Percentiles rank a stretch among this genome's conserved stretches.
phyloP scores from a whole-genome alignment of 2,113 vertebrate species.

The Mormyrus lacerda region DNA sequence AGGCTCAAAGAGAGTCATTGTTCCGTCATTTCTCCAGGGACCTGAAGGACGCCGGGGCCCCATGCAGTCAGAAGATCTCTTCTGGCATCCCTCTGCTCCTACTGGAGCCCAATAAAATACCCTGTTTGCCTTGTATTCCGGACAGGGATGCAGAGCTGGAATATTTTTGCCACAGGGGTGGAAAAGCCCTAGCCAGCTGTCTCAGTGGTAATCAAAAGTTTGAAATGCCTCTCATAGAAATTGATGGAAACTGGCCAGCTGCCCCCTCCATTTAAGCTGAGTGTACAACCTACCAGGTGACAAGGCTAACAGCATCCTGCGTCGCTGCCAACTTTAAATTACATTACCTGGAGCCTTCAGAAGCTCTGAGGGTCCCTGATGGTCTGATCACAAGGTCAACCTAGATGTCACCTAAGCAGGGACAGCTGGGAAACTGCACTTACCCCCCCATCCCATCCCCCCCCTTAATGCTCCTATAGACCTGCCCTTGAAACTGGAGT shows the following conservation, averaged over 20 bases:
- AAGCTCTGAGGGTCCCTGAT: slow-evolving; percentile 8
- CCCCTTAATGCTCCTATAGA: background rate
- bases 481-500: background rate
- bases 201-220: slow-evolving; percentile 24
- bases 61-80: background rate
- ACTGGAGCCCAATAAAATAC: background rate
- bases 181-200: slow-evolving; percentile 40
- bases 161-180: slow-evolving; percentile 30
- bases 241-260: slow-evolving; percentile 22
- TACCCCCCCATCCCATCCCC: background rate
- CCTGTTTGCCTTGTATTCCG: background rate
- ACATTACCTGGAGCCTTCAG: slow-evolving; percentile 8
- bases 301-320: slow-evolving; percentile 22
- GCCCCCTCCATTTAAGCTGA: slow-evolving; percentile 16
- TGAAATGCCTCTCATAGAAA: slow-evolving; percentile 24
- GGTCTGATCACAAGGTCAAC: background rate
- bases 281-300: slow-evolving; percentile 20
- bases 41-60: background rate
- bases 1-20: background rate
- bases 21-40: background rate
- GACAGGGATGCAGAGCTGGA: background rate
- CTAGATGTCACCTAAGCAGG: background rate
- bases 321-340: slow-evolving; percentile 18
- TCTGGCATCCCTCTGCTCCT: slow-evolving; percentile 7
- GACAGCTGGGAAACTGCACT: background rate